Evolutionary conservation across 2,113 vertebrate species (phyloP).

Genomic region (Eidolon helvum): DNA sequence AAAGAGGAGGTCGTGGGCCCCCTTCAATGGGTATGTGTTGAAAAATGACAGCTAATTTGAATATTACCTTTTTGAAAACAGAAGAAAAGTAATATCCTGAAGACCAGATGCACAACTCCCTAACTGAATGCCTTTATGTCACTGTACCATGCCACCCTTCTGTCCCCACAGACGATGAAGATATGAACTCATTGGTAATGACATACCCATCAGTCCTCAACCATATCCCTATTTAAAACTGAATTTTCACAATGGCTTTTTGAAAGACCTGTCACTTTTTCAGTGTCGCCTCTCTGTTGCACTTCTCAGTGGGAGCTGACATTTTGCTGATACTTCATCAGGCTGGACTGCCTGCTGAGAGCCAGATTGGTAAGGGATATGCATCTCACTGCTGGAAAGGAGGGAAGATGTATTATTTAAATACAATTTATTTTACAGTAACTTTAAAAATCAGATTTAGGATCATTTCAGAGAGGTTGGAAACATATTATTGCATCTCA

Average conservation of each 20-base stretch:
- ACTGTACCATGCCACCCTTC: background rate
- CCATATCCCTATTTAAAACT: conserved; percentile 57
- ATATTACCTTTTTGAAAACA: background rate
- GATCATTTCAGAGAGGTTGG: conserved; percentile 14
- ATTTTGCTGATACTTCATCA: conserved; percentile 86
- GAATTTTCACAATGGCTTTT: conserved; percentile 74
- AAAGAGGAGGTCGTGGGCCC: background rate
- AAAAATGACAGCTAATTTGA: background rate
- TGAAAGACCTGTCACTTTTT: conserved; percentile 80
- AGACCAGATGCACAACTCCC: background rate
- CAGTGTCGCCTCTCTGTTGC: conserved; percentile 73
- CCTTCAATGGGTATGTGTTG: background rate
- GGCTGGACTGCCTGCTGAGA: conserved; percentile 81
- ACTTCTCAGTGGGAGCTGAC: conserved; percentile 83
- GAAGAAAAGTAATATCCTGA: background rate
- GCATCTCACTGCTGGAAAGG: conserved; percentile 77
- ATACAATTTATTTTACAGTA: conserved; percentile 72
- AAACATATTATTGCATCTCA: background rate
- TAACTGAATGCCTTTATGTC: background rate
- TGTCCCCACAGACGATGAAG: background rate
- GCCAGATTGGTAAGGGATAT: conserved; percentile 83
- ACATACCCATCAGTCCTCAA: conserved; percentile 15
- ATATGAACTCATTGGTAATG: background rate
- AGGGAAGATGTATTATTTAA: conserved; percentile 80
- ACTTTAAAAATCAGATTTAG: conserved; percentile 68